Base-by-base conservation (phyloP, 1,140 invertebrate genomes). In the roundworm (Caenorhabditis elegans) region DNA sequence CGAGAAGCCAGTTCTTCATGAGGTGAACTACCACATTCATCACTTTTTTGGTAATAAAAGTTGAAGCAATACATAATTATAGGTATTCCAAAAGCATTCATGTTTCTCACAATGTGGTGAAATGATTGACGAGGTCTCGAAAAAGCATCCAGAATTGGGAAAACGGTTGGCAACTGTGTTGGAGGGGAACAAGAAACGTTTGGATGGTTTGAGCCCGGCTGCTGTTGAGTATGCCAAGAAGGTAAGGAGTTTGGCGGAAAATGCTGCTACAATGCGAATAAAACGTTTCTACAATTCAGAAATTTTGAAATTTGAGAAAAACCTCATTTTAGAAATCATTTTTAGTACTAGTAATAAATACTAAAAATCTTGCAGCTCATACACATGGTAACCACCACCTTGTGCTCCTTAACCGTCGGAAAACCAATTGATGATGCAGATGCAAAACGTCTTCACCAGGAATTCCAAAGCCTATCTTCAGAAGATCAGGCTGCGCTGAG, bases 21-120 rank as follows among this genome's bases (percentile, higher is more conserved):
- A 70, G 60, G 60, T 70, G 39, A 43, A 43, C 39, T 43, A 70
- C 28, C 5, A 70, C 15, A 70, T 70, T 34, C 28, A 24, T 70
- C 60, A 70, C n/a, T 39, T 28, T 8, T 26, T n/a, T n/a, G n/a
- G n/a, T n/a, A n/a, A 17, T 70, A 13, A 1, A 15, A 34, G 10
- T 11, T 22, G 11, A n/a, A n/a, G n/a, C n/a, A n/a, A 26, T 26
- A 22, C 22, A 10, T 70, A 70, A 70, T 70, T 70, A 39, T 26
- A 70, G 60, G 60, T 70, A 39, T 70, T 70, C 34, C 31, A 70
- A 70, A 70, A 70, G 60, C 60, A 70, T 70, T 43, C 60, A 6
- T 70, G 60, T 22, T 70, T 70, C 60, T 70, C 60, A 19, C 60
- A 70, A 70, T 70, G 60, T 39, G 60, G 60, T 43, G 60, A 70